Base-by-base conservation (phyloP, 2,113 vertebrate genomes). In the Peucedramus taeniatus region DNA sequence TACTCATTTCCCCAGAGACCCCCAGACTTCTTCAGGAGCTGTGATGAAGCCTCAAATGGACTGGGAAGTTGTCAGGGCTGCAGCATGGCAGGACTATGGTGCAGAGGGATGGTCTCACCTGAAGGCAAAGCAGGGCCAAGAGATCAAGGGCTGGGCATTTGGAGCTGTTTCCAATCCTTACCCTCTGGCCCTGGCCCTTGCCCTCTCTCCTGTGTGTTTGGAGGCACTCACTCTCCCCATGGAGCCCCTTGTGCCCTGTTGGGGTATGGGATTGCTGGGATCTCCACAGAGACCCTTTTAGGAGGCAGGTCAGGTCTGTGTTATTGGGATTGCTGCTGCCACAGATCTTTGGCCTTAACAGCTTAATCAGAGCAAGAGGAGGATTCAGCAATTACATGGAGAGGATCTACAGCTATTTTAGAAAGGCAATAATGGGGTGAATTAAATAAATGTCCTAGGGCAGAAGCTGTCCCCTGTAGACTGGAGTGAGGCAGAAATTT, bases 131-230 rank as follows among this genome's bases (percentile, higher is more conserved):
- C 0, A 0, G 27, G 44, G 30, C 31, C 2, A 5, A 33, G 59
- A 42, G 37, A 33, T 18, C 31, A 56, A 69, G 50, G 26, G 28
- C 31, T 3, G 4, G 39, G 53, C 64, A 77, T 47, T 27, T 7
- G 80, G 56, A 83, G 15, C 77, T 72, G 33, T 23, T 92, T 39
- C 44, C 22, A 19, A 1, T 28, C 39, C 59, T 50, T 15, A 57
- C 6, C 9, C 16, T 49, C 31, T 56, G 0, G 0, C 17, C 40
- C 33, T 45, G 39, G n/a, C 39, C 51, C 61, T 72, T 6, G 2
- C 13, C 20, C 16, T 56, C 31, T 22, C 21, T 91, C 35, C 45
- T 16, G 30, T 51, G 23, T 6, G 3, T 44, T 81, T 31, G 21
- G 42, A 81, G 74, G 13, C 9, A 13, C 44, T 39, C 4, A 1